Base-by-base conservation (phyloP, 92 coral and sea anemone species). In the Isaurus tuberculatus region DNA sequence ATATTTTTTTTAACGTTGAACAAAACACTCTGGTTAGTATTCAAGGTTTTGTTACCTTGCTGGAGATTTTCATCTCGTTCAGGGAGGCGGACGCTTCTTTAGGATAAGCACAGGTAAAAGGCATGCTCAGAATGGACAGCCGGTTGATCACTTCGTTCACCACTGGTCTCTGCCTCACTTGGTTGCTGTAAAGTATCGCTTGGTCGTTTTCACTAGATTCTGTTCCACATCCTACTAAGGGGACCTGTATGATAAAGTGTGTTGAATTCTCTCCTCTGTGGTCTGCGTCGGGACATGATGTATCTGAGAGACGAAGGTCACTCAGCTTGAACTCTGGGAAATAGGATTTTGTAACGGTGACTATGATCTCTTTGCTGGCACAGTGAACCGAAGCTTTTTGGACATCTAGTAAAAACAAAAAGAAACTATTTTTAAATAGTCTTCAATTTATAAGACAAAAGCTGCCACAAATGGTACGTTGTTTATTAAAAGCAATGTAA, bases 11-110 rank as follows among this genome's bases (percentile, higher is more conserved):
- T n/a, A n/a, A n/a, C n/a, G n/a, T n/a, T n/a, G n/a, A n/a, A n/a
- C n/a, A n/a, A 40, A 6, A 13, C 44, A 40, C 1, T 40, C 0
- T 40, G 46, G 46, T 8, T 7, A 40, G 10, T 13, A 13, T 40
- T 40, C 46, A 40, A 40, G 11, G 46, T 6, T 1, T 7, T 25
- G 6, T 27, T 63, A 63, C 33, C 10, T 15, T 37, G 9, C 29
- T 6, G 1, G 22, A 31, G 53, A 77, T 22, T 14, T 58, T 23
- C 82, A 77, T 20, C 82, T 58, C 30, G 19, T 77, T 53, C 69
- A 77, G 70, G 34, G 82, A 77, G 25, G 82, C 82, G 6, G 82
- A 77, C 11, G 82, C 82, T 25, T 57, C 82, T 17, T 77, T 77
- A 2, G 82, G 82, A 34, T 77, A 77, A 6, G 70, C 32, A 16